Evolutionary conservation across 30 jellyfish, hydroid and myxozoan species (phyloP).

Genomic region (Aurelia sp.): DNA sequence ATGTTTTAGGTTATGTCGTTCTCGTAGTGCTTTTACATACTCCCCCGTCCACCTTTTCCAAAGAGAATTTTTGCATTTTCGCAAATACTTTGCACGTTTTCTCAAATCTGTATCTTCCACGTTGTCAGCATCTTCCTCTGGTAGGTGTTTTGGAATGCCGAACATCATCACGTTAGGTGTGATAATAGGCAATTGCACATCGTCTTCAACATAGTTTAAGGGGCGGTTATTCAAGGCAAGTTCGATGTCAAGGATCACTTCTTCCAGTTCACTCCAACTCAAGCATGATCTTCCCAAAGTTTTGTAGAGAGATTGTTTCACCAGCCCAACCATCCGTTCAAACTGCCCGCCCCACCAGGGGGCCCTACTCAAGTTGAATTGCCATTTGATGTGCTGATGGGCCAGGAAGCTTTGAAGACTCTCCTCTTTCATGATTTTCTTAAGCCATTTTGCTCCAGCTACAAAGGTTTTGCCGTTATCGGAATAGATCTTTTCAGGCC

Average conservation of each 20-base stretch:
- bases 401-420: slow-evolving; percentile 3
- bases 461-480: slow-evolving; percentile 15
- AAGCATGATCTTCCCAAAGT: slow-evolving; percentile 11
- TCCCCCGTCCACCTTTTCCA: slow-evolving; percentile 70
- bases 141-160: slow-evolving; percentile 27
- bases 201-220: slow-evolving; percentile 57
- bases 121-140: neutral
- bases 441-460: slow-evolving; percentile 21
- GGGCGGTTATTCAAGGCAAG: neutral
- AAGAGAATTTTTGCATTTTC: slow-evolving; percentile 17
- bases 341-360: slow-evolving; percentile 22
- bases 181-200: slow-evolving; percentile 38
- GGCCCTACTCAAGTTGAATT: neutral
- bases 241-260: slow-evolving; percentile 22
- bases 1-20: neutral
- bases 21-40: slow-evolving; percentile 1
- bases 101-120: slow-evolving; percentile 45
- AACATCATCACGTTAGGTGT: slow-evolving; percentile 64
- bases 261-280: slow-evolving; percentile 59
- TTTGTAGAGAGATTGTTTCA: slow-evolving; percentile 5
- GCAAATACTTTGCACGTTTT: slow-evolving; percentile 44
- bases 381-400: too few relatives aligned
- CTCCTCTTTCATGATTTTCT: slow-evolving; percentile 4
- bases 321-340: slow-evolving; percentile 37
- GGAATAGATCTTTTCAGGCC: slow-evolving; percentile 6